These are phyloP conservation scores for Stenichneumon culpator DNA, from an alignment of 2,888 invertebrate species.

Conservation along the genomic window DNA sequence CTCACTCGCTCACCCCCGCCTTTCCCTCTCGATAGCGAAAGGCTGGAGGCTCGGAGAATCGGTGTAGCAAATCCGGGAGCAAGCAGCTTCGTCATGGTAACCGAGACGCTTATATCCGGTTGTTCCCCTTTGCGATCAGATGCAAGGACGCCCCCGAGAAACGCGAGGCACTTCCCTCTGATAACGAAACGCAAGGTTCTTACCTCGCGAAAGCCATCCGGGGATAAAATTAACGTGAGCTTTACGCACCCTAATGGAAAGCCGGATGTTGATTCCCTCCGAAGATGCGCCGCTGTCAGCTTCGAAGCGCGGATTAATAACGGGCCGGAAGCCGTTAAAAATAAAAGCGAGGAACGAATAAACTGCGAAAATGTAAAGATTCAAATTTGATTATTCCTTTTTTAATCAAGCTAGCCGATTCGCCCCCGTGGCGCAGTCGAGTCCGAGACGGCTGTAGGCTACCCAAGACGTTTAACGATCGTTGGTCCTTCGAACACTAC, in stretches of 20 bases:
- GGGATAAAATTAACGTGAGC: slow-evolving; percentile 15
- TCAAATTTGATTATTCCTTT: slow-evolving; percentile 23
- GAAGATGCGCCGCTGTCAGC: not conserved
- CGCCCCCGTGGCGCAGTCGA: not conserved
- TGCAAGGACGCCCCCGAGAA: slow-evolving; percentile 28
- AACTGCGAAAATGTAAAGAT: not conserved
- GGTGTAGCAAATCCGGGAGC: slow-evolving; percentile 10
- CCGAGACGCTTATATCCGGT: slow-evolving; percentile 50
- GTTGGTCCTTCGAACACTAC: not conserved
- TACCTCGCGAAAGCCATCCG: not conserved
- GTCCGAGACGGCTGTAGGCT: not conserved
- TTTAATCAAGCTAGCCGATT: not conserved
- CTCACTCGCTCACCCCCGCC: not conserved
- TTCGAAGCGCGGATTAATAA: not conserved
- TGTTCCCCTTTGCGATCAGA: slow-evolving; percentile 33
- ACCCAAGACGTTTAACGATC: not conserved
- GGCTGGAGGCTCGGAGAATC: slow-evolving; percentile 33
- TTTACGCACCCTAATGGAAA: slow-evolving; percentile 3
- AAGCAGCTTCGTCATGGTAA: slow-evolving; percentile 51
- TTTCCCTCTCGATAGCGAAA: slow-evolving; percentile 33
- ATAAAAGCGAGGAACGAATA: slow-evolving; percentile 22
- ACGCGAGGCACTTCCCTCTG: slow-evolving; percentile 13
- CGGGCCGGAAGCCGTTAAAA: slow-evolving; percentile 5
- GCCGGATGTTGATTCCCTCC: not conserved
- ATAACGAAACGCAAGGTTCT: slow-evolving; percentile 29